These are phyloP conservation scores for Rhagoletis zephyria DNA, from an alignment of 1,140 invertebrate species.

Conservation along the genomic window DNA sequence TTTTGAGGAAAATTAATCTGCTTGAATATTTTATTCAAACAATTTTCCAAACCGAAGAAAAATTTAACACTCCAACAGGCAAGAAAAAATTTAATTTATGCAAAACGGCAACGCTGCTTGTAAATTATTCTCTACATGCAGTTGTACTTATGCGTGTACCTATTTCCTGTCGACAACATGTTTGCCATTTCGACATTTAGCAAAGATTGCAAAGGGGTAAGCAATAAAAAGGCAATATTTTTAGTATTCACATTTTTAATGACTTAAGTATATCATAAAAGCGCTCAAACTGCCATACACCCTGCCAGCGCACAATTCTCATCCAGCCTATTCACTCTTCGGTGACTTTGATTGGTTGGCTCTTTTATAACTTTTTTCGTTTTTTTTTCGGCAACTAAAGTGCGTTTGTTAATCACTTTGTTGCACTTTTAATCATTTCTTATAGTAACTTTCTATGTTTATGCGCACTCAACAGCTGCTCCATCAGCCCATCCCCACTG, in stretches of 20 bases:
- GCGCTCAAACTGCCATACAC: neutral
- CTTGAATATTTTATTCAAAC: no score
- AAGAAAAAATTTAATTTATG: no score
- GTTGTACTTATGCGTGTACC: neutral
- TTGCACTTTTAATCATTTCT: conserved; percentile 29
- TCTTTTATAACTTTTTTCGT: neutral
- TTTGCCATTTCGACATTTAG: neutral
- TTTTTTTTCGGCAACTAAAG: neutral
- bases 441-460: neutral
- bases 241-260: conserved; percentile 11
- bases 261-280: conserved; percentile 27
- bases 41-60: no score
- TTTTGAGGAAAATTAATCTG: no score
- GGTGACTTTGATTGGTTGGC: neutral
- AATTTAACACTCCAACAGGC: no score
- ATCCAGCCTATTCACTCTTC: neutral
- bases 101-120: no score
- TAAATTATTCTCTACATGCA: conserved; percentile 8
- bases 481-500: neutral
- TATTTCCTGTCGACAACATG: conserved; percentile 13
- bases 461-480: conserved; percentile 25
- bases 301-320: no score
- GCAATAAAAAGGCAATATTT: neutral
- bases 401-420: conserved; percentile 18
- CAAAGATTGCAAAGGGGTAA: neutral